Base-by-base conservation (phyloP, 2,113 vertebrate genomes). In the Bombycilla garrulus region DNA sequence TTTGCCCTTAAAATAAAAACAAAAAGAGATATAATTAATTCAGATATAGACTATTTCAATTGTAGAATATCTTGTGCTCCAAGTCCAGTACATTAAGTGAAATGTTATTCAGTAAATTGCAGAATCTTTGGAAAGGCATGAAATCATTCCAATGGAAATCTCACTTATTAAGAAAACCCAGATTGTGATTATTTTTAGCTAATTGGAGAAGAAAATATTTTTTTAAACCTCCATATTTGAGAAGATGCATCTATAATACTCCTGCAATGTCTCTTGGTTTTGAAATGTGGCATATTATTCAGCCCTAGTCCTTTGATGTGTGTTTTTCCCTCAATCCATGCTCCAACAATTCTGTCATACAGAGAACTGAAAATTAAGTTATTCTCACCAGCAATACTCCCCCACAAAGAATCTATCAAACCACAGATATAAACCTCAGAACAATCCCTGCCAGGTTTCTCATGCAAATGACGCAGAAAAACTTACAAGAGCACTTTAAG, bases 401-500 rank as follows among this genome's bases (percentile, higher is more conserved):
- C 95, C 96, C 96, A 99, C 98, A 99, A 99, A 99, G 98, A 99
- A 98, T 98, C 98, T 98, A 98, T 99, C 98, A 99, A 99, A 98
- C 98, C 98, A 97, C 97, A 99, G 98, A 98, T 99, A 99, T 98
- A 98, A 98, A 98, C 98, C 98, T 98, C 98, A 97, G 97, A 98
- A 98, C 98, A 98, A 99, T 98, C 97, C 98, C 98, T 98, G 98
- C 98, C 98, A 99, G 98, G 98, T 98, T 99, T 99, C 98, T 98
- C 98, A 99, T 99, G 99, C 99, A 99, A 99, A 99, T 99, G 98
- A 96, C 15, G 97, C 97, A 99, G 98, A 98, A 98, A 98, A 98
- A 98, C 98, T 99, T 99, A 99, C 98, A 99, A 99, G 99, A 98
- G 98, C 98, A 99, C 98, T 99, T 99, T 98, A 99, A 98, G 98